A percentile compares a stretch with the other conserved stretches of the same genome.
phyloP scores from a whole-genome alignment of 2,797 vertebrate species.

The Cynodonichthys magdalenae region DNA sequence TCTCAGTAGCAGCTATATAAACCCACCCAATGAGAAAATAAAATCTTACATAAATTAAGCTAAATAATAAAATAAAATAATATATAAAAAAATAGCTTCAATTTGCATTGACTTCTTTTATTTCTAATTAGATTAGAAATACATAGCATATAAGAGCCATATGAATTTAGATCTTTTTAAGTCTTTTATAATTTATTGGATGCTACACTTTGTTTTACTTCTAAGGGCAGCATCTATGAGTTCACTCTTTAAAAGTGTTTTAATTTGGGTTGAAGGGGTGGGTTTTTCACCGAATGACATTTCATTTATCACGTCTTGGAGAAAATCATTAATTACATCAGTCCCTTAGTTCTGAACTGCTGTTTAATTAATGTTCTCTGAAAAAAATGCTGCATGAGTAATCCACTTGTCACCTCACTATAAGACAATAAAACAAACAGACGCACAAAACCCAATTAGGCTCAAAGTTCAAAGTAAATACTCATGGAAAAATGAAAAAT shows the following conservation, averaged over 20 bases:
- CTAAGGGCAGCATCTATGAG: conserved; percentile 63
- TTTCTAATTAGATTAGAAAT: conserved; percentile 25
- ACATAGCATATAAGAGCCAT: conserved; percentile 35
- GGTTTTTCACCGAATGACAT: conserved; percentile 60
- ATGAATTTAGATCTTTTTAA: conserved; percentile 46
- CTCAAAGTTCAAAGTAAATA: conserved; percentile 70
- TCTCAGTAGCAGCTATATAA: conserved; percentile 36
- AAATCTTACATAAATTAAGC: conserved; percentile 19
- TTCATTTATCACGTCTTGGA: conserved; percentile 69
- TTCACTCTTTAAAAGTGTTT: conserved; percentile 65
- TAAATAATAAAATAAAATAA: conserved; percentile 15
- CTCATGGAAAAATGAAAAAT: conserved; percentile 62
- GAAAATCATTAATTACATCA: conserved; percentile 70
- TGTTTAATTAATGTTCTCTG: conserved; percentile 69
- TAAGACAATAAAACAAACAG: conserved; percentile 73
- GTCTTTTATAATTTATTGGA: conserved; percentile 46
- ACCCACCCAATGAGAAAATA: conserved; percentile 60
- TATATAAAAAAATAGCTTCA: conserved; percentile 30
- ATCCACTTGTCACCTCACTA: conserved; percentile 64
- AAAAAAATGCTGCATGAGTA: conserved; percentile 60
- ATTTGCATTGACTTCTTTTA: conserved; percentile 12
- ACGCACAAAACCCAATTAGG: conserved; percentile 72
- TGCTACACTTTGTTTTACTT: conserved; percentile 56
- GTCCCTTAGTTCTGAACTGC: conserved; percentile 60
- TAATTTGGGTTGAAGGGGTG: conserved; percentile 60